Evolutionary conservation across 2,888 invertebrate species (phyloP).

Genomic region (Phragmatobia fuliginosa): DNA sequence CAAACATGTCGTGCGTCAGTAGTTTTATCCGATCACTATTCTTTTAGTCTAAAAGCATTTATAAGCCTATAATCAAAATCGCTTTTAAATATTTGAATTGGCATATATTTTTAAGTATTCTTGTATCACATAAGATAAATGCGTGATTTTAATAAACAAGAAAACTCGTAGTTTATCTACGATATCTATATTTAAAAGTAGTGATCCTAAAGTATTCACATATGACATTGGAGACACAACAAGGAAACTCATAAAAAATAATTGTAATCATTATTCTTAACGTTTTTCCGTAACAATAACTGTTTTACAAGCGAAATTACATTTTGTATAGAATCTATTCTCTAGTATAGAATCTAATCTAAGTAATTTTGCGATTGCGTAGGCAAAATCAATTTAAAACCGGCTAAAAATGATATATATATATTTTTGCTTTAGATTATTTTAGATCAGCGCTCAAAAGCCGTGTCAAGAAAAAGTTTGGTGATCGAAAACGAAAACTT

Average conservation of each 20-base stretch:
- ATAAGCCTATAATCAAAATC: too few species aligned
- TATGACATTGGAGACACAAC: not conserved
- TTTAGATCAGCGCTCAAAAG: too few species aligned
- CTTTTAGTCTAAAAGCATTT: not conserved
- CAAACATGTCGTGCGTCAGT: slow-evolving; percentile 4
- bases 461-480: not conserved
- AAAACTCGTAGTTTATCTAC: too few species aligned
- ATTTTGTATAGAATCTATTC: not conserved
- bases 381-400: not conserved
- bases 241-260: not conserved
- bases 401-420: too few species aligned
- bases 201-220: not conserved
- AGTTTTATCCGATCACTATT: not conserved
- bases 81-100: too few species aligned
- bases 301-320: not conserved
- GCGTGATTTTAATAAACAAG: too few species aligned
- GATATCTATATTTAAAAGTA: too few species aligned
- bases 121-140: not conserved
- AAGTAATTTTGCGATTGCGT: not conserved
- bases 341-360: not conserved
- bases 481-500: too few species aligned
- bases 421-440: too few species aligned
- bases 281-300: not conserved
- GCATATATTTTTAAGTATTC: not conserved
- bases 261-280: not conserved